Evolutionary conservation across 2,888 invertebrate species (phyloP).

Genomic region (Pachliopta kotzebuea): DNA sequence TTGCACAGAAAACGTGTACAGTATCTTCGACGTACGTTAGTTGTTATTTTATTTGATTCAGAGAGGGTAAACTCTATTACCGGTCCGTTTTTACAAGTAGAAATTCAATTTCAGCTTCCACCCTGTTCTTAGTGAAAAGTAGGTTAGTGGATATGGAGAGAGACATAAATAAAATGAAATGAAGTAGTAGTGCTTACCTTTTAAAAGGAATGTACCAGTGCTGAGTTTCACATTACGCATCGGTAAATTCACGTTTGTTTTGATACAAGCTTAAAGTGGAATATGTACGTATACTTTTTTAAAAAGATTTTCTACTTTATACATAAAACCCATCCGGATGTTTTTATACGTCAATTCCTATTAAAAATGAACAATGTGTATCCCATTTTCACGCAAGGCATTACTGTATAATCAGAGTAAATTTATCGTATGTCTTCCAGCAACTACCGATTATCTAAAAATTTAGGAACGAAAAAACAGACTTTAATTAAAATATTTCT

Average conservation of each 20-base stretch:
- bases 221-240: constrained; percentile 12
- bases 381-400: too few relatives aligned
- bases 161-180: constrained; percentile 49
- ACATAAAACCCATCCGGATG: too few relatives aligned
- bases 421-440: too few relatives aligned
- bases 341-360: too few relatives aligned
- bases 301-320: too few relatives aligned
- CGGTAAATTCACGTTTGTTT: constrained; percentile 8
- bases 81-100: constrained; percentile 69
- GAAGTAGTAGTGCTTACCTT: constrained; percentile 26
- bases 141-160: constrained; percentile 57
- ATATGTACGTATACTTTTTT: background rate
- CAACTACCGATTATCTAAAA: too few relatives aligned
- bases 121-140: constrained; percentile 62
- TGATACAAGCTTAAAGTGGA: background rate
- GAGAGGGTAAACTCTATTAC: constrained; percentile 73
- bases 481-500: too few relatives aligned
- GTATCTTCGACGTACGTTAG: constrained; percentile 45
- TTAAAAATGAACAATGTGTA: too few relatives aligned
- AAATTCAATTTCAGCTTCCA: constrained; percentile 69
- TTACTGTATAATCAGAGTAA: too few relatives aligned
- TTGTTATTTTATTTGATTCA: constrained; percentile 72
- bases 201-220: constrained; percentile 19
- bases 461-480: too few relatives aligned
- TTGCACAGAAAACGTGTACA: constrained; percentile 46